Base-by-base conservation (phyloP, 2,888 invertebrate genomes). In the Drosophila antonietae region DNA sequence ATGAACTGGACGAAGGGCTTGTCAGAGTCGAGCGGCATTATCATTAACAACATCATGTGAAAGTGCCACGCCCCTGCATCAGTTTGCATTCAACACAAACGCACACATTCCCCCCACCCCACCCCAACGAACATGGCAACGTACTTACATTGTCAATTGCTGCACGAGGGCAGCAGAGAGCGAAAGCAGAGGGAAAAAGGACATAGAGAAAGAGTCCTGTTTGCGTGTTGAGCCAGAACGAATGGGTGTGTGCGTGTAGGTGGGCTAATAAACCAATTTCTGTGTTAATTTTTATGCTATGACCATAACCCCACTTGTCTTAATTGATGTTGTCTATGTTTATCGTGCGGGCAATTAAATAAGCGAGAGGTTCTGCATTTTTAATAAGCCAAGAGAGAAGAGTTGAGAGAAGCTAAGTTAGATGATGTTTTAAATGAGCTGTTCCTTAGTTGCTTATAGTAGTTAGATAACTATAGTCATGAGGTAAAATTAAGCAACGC, bases 31-130 rank as follows among this genome's bases (percentile, higher is more conserved):
- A 69, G 82, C 70, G 70, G 78, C 73, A 87, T 79, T 87, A 83
- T 83, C 83, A 83, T 83, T 83, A 83, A 83, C 88, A 83, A 79
- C 84, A 83, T 83, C 84, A 84, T 83, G 71, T 65, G 66, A 68
- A 75, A 78, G 78, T 75, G 65, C 41, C 58, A 56, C 43, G n/a
- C 52, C 43, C 33, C 31, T 28, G 4, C 28, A 4, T 18, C 6
- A 23, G 15, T 4, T 15, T 23, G 23, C 46, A 23, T 15, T 28
- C 46, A 46, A 23, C 44, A 20, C 20, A 44, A 39, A 12, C n/a
- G 12, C 49, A 15, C 3, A 59, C 20, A 28, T 28, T 28, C 28
- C 28, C 28, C 28, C 28, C 23, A 23, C 23, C 23, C 23, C 23
- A 23, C 23, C 49, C 18, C 2, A 58, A n/a, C 52, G 43, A 33